Evolutionary conservation across 2,797 vertebrate species (phyloP).

Genomic region (Kryptolebias ocellatus): DNA sequence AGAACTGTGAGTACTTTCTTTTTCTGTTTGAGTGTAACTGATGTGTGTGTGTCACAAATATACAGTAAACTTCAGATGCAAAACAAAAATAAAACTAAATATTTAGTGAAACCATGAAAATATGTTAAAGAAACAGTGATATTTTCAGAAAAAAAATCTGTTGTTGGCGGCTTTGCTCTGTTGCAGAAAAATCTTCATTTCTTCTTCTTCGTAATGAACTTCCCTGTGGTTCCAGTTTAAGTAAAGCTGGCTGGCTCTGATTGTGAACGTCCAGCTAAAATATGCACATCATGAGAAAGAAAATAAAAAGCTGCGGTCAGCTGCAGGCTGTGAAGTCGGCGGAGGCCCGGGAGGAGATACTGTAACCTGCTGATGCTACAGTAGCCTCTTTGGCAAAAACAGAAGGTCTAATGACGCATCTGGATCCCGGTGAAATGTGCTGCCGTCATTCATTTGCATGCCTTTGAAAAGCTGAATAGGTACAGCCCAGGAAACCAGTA

Average conservation of each 20-base stretch:
- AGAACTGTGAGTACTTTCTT: slow-evolving; percentile 91
- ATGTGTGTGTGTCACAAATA: not conserved
- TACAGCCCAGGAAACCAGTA: slow-evolving; percentile 80
- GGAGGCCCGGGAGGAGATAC: slow-evolving; percentile 55
- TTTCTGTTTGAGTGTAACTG: slow-evolving; percentile 1
- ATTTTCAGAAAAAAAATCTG: too few relatives aligned
- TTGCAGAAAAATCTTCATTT: not conserved
- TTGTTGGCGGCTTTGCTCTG: not conserved
- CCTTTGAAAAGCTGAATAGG: slow-evolving; percentile 79
- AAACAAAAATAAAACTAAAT: not conserved
- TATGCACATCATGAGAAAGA: slow-evolving; percentile 24
- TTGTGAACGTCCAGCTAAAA: not conserved
- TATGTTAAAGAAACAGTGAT: too few relatives aligned
- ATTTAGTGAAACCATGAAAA: too few relatives aligned
- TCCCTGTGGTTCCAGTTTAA: not conserved
- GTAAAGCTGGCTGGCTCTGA: not conserved
- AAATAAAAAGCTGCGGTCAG: slow-evolving; percentile 28
- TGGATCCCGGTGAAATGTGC: slow-evolving; percentile 58
- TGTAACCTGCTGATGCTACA: slow-evolving; percentile 55
- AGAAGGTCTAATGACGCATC: slow-evolving; percentile 58
- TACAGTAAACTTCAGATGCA: not conserved
- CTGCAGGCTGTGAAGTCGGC: slow-evolving; percentile 54
- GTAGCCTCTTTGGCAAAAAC: slow-evolving; percentile 62
- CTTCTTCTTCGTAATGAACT: not conserved
- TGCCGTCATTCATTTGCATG: slow-evolving; percentile 77